Percentiles rank a stretch among this genome's conserved stretches.
Evolutionary conservation across 2,888 invertebrate genomes (phyloP).

Genomic region (Chrysolina haemoptera): DNA sequence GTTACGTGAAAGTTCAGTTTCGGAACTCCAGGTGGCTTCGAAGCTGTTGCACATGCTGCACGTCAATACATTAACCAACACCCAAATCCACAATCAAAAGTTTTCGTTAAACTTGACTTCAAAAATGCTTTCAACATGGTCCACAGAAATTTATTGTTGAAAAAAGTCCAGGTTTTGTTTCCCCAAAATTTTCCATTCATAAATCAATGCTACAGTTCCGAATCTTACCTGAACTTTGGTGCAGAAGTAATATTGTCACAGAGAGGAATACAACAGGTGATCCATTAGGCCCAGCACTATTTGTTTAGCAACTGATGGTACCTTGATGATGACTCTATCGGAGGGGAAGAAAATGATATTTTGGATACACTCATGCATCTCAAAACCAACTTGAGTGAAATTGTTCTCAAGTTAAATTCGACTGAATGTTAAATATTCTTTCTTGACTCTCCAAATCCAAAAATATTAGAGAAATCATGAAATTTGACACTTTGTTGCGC

Average conservation of each 20-base stretch:
- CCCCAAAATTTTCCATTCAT: neutral
- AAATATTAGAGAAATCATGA: too few relatives aligned
- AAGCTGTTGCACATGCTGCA: neutral
- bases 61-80: neutral
- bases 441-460: too few relatives aligned
- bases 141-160: neutral
- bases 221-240: neutral
- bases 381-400: too few relatives aligned
- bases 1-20: neutral
- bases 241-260: neutral
- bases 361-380: too few relatives aligned
- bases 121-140: neutral
- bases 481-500: too few relatives aligned
- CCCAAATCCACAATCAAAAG: neutral
- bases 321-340: too few relatives aligned
- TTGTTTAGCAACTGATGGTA: neutral
- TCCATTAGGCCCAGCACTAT: neutral
- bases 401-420: too few relatives aligned
- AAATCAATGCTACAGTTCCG: neutral
- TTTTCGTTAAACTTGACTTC: neutral
- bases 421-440: too few relatives aligned
- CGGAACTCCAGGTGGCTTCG: constrained; percentile 1
- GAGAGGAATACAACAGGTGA: neutral
- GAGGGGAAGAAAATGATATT: too few relatives aligned
- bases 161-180: neutral